Evolutionary conservation across 2,797 vertebrate genomes (phyloP), one percentile per base, ranked within the genome.

Genomic region (Orestias chungarensis): DNA sequence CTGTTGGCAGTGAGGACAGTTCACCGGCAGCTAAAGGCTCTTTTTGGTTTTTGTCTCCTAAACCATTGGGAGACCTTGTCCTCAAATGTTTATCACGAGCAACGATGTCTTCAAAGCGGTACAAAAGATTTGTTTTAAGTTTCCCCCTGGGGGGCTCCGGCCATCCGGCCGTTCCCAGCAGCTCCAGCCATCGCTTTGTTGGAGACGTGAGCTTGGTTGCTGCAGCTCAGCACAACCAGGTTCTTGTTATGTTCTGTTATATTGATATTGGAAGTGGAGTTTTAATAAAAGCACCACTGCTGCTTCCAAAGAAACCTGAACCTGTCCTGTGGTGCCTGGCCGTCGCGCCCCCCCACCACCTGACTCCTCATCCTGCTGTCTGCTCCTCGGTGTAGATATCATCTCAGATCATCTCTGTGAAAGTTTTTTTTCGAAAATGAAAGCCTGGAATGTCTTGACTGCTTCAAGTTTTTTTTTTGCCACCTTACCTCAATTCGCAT

Each of bases 401-500:
- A 94, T 96, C 95, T 94, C 92, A 93, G 94, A 94, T 84, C 83
- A 95, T 95, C 94, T 95, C 87, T 86, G 93, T 92, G 91, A 96
- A 95, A 93, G 74, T 79, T 83, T 83, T 90, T 89, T 92, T 92
- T 80, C 87, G 93, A 95, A 95, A 95, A 95, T 95, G 93, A 95
- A 95, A 95, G 93, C 91, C 93, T 93, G 96, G 96, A 98, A 97
- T 98, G 96, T 96, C 95, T 94, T 95, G 89, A 87, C 90, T 91
- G 95, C 93, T 94, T 93, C 93, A 95, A 96, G 96, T 97, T 96
- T 96, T 94, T 97, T 94, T 93, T 82, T 71, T 67, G 76, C 88
- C 87, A 75, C 88, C 68, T 83, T 82, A 79, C 71, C 71, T 64
- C 55, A 71, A 79, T 84, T 87, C 80, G 73, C 62, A 80, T 81